Percentiles rank a stretch among this genome's conserved stretches.
phyloP scores from a whole-genome alignment of 2,797 vertebrate genomes.

The Anabacerthia variegaticeps region DNA sequence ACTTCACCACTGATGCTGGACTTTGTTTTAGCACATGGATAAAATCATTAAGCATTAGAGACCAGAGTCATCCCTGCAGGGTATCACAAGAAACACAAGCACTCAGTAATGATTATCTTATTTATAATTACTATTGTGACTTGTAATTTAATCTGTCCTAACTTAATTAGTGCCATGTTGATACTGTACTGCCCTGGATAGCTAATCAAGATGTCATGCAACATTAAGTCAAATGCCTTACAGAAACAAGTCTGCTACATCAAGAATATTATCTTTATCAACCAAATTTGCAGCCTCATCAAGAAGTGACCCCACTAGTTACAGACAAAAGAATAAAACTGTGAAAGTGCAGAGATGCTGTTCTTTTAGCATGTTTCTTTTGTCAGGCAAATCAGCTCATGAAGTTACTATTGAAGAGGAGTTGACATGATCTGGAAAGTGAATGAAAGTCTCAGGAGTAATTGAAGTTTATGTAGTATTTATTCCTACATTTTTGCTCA shows the following conservation, averaged over 20 bases:
- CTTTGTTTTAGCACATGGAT: background rate
- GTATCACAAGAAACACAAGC: background rate
- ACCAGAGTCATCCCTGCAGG: background rate
- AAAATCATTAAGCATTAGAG: background rate
- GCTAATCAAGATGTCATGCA: background rate
- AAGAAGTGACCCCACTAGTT: background rate
- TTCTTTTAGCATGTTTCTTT: background rate
- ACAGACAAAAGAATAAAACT: background rate
- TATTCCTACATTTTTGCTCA: background rate
- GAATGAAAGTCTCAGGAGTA: conserved; percentile 21
- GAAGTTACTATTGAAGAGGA: background rate
- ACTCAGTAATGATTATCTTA: background rate
- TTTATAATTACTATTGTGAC: background rate
- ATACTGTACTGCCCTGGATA: background rate
- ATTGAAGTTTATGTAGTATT: conserved; percentile 7
- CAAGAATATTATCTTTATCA: background rate
- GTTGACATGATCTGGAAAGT: conserved; percentile 21
- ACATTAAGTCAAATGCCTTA: background rate
- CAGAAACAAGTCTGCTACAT: background rate
- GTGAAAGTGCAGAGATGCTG: background rate
- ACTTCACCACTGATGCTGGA: background rate
- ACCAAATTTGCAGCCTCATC: background rate
- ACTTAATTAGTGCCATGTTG: conserved; percentile 3
- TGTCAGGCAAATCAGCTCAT: background rate
- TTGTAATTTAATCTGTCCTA: conserved; percentile 23